Evolutionary conservation across 2,888 invertebrate species (phyloP).

Genomic region (Harpalus rubripes): DNA sequence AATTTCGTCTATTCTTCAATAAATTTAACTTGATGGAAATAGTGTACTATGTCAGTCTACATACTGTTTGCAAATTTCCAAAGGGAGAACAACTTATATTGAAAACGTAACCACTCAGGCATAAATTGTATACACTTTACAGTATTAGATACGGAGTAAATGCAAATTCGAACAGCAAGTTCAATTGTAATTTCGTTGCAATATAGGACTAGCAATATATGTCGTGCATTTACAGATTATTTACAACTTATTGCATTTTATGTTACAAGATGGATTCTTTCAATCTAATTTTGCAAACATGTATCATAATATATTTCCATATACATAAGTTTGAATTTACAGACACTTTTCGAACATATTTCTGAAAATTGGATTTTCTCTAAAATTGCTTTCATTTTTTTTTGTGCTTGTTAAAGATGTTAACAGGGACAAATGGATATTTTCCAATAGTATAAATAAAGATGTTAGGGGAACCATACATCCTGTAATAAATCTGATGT

Average conservation of each 20-base stretch:
- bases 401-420: too few relatives aligned
- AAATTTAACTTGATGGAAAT: not conserved
- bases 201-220: not conserved
- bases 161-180: not conserved
- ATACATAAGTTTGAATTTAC: too few relatives aligned
- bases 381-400: too few relatives aligned
- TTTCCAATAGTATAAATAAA: too few relatives aligned
- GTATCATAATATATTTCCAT: too few relatives aligned
- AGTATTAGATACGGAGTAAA: not conserved
- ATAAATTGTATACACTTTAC: conserved; percentile 7
- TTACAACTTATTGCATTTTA: not conserved
- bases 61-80: not conserved
- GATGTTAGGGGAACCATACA: too few relatives aligned
- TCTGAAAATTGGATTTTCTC: too few relatives aligned
- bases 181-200: not conserved
- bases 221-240: not conserved
- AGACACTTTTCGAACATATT: too few relatives aligned
- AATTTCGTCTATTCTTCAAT: not conserved
- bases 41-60: not conserved
- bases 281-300: not conserved
- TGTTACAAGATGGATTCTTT: not conserved
- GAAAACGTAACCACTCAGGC: not conserved
- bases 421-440: too few relatives aligned
- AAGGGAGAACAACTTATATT: not conserved
- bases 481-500: too few relatives aligned